Evolutionary conservation across 1,140 invertebrate genomes (phyloP), one percentile per base, ranked within the genome.

Genomic region (Vanessa atalanta): DNA sequence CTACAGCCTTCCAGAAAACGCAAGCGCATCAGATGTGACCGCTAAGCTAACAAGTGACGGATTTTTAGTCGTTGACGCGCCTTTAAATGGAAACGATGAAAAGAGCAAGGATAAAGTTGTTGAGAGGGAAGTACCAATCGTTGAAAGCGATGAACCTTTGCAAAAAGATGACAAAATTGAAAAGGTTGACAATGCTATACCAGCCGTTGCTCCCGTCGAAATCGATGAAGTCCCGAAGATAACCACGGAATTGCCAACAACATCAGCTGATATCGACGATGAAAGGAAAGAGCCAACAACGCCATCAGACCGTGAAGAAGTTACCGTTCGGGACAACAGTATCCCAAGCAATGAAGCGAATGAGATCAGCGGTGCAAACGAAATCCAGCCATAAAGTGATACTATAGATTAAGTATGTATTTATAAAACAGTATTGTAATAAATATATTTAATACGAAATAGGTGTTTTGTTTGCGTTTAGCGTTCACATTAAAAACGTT

Each of bases 401-500:
- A 88, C n/a, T 37, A 61, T 78, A 85, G 80, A 55, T 67, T 89
- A 88, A 86, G 82, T 81, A 83, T 87, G 82, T 88, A 88, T 87
- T 85, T 87, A 88, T 88, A 87, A 88, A 81, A 75, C 81, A 87
- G 85, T 89, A 89, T 87, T 89, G 73, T 87, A 90, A 90, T 90
- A 90, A 90, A 90, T 86, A 84, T 86, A 84, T 88, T 84, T 87
- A 79, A 82, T 78, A 82, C 65, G 66, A 72, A 72, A 20, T 69
- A 60, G 76, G 74, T 65, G 75, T 78, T 84, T 82, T 75, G 81
- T 68, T 79, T 80, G 70, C 67, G 69, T 70, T 57, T 67, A 60
- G 72, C 75, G 72, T 75, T 64, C 50, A 68, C 57, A 72, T 69
- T 72, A 73, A 20, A 20, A 80, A 77, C 72, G 73, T 61, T 71